Base-by-base conservation (phyloP, 1,140 invertebrate genomes). In the Proctacanthus coquilletti region DNA sequence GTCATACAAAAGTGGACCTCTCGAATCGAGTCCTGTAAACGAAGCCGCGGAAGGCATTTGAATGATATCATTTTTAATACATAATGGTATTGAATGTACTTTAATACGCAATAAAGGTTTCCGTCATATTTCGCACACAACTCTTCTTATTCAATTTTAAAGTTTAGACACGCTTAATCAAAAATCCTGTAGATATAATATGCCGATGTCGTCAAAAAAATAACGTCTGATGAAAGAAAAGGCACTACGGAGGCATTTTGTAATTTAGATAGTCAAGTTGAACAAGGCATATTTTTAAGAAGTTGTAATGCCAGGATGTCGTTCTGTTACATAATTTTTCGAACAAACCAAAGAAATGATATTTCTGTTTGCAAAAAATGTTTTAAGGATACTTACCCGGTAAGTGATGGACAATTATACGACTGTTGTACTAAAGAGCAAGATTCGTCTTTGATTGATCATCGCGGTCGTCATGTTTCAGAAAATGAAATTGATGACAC, bases 401-500 rank as follows among this genome's bases (percentile, higher is more conserved):
- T 21, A 14, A 36, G 18, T 36, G 34, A 36, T 6, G 34, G 34
- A 5, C 34, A 21, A 21, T 23, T 36, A 36, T 21, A 36, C 20
- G 18, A 36, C n/a, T 36, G 34, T 36, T 36, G 20, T 36, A 14
- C 21, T 36, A 4, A 21, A 36, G 19, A 36, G 25, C 34, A 20
- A 36, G 20, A 23, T n/a, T n/a, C n/a, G n/a, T n/a, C n/a, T n/a
- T n/a, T n/a, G n/a, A 2, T 23, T 36, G 18, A 18, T 36, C 13
- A 27, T 8, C 5, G 23, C 23, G 30, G 30, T 29, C 15, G 36
- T 18, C 36, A 27, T 18, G 21, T 25, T 38, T 13, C 23, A 38
- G 18, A 18, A 13, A 38, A 38, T 38, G 30, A 38, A 38, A 38
- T 38, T 29, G 36, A 38, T 38, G 21, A 38, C 17, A 38, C 23